These are phyloP conservation scores for Myotis findleyi DNA, from an alignment of 2,797 vertebrate species.

Conservation along the genomic window DNA sequence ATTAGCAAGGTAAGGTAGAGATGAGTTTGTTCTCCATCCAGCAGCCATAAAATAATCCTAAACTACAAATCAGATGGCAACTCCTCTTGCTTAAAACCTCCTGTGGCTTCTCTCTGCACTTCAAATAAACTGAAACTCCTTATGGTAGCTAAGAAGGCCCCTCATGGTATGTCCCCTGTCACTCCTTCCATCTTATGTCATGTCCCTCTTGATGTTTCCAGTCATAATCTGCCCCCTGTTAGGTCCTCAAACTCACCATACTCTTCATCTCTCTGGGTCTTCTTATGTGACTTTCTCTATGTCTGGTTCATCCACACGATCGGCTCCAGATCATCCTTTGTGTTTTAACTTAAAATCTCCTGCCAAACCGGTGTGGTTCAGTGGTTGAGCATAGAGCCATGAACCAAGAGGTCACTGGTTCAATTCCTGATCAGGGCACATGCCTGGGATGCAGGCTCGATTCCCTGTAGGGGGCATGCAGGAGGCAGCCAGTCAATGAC, in stretches of 20 bases:
- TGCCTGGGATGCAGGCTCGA: too few species aligned
- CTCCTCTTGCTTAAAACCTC: neutral
- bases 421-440: too few species aligned
- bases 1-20: neutral
- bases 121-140: neutral
- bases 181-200: neutral
- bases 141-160: too few species aligned
- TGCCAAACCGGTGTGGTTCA: too few species aligned
- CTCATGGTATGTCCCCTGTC: neutral
- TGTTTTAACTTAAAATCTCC: neutral
- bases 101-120: neutral
- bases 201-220: neutral
- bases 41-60: neutral
- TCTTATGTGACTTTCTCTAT: neutral
- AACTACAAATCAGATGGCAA: neutral
- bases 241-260: neutral
- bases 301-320: neutral
- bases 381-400: too few species aligned
- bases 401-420: too few species aligned
- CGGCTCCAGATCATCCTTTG: neutral
- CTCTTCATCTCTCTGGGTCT: neutral
- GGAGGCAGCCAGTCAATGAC: too few species aligned
- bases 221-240: neutral
- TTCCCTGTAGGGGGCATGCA: too few species aligned
- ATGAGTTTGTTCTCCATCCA: neutral